Base-by-base conservation (phyloP, 2,113 vertebrate genomes). In the Marmota flaviventris region DNA sequence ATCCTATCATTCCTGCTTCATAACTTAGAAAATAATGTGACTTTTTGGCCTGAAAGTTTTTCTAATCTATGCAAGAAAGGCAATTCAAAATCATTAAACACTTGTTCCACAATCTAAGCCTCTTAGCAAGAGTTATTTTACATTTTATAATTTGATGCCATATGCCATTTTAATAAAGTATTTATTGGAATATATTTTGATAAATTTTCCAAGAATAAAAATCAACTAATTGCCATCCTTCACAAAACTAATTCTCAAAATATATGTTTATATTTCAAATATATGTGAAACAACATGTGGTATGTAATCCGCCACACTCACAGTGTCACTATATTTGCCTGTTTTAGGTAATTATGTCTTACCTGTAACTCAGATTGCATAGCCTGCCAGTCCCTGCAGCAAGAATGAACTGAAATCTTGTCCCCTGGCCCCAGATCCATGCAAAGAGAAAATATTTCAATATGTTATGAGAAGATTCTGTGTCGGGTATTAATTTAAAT, bases 191-290 rank as follows among this genome's bases (percentile, higher is more conserved):
- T 5, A 12, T 42, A 91, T 25, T 67, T 86, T 63, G 77, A 77
- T 12, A 69, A 70, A 45, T 79, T 87, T 85, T 65, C 58, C 42
- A 37, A 56, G 6, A 24, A 56, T 69, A 78, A n/a, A 78, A 78
- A n/a, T 42, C 3, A 34, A 94, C 24, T 56, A 76, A 67, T 58
- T 32, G 51, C 10, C 75, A 65, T 13, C 16, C 32, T 25, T 65
- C 10, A 90, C 70, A 72, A 79, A 61, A 92, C 18, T 29, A 93
- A 63, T 77, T 76, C 79, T 24, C 37, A 95, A 95, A 95, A 88
- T 83, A 45, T 29, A 39, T 53, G 1, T 11, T 67, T 67, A 67
- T 13, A 3, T 56, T 81, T 39, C 25, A 67, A 69, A 11, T 11
- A 34, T 56, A 56, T 42, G 6, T 32, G n/a, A 39, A 90, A 53